Conservation (phyloP, 35 echinoderm and acorn worm genomes). For the Heliocidaris tuberculata region DNA sequence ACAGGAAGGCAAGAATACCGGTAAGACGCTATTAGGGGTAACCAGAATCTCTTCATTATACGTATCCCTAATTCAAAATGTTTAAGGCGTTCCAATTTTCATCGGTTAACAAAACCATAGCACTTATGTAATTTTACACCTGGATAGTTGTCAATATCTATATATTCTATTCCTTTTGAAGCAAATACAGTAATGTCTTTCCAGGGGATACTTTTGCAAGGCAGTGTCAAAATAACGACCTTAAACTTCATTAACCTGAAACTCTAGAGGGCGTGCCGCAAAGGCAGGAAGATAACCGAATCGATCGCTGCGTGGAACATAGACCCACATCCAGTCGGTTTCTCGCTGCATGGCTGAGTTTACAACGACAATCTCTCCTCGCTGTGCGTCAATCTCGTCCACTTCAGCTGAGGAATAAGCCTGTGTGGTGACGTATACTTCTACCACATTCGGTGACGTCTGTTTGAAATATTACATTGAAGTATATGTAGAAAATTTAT, state of each 20-base stretch:
- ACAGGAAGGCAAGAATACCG: no score
- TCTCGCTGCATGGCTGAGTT: constrained; percentile 62
- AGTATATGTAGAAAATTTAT: no score
- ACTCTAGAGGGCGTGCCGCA: constrained; percentile 50
- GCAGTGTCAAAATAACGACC: neutral
- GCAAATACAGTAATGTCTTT: no score
- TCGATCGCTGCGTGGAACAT: constrained; percentile 58
- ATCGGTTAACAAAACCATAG: no score
- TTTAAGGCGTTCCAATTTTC: no score
- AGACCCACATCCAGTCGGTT: constrained; percentile 75
- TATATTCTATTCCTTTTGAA: no score
- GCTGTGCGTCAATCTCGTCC: constrained; percentile 49
- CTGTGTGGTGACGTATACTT: constrained; percentile 50
- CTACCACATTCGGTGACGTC: constrained; percentile 27
- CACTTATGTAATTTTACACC: no score
- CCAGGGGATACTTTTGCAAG: no score
- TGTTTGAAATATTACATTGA: neutral
- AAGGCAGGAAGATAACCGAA: constrained; percentile 69
- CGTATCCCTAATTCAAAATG: no score
- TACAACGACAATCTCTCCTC: constrained; percentile 58
- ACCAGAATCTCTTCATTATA: no score
- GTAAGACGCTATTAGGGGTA: no score
- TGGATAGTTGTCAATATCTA: no score
- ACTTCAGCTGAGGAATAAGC: constrained; percentile 43
- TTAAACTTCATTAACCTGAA: constrained; percentile 49